A percentile compares a stretch with the other conserved stretches of the same genome.
These are phyloP conservation scores for Hermaeophaga mercurialis DNA, from an alignment of 2,888 invertebrate species.

Conservation along the genomic window DNA sequence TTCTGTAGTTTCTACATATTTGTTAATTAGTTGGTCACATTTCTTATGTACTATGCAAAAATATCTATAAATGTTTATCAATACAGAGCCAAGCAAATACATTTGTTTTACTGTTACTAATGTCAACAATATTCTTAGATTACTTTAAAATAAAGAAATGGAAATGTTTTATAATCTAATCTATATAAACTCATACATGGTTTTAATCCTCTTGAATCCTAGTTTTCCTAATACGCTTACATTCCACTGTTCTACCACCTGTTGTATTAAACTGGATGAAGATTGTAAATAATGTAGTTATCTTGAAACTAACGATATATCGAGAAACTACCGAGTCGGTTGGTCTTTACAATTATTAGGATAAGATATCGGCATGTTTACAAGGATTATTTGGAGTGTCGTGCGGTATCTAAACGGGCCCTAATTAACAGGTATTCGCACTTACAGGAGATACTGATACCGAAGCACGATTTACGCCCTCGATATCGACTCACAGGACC, in stretches of 20 bases:
- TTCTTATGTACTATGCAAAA: too few relatives aligned
- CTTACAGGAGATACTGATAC: slow-evolving; percentile 33
- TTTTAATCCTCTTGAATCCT: too few relatives aligned
- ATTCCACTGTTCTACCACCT: slow-evolving; percentile 12
- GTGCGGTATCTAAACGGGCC: slow-evolving; percentile 42
- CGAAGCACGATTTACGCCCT: neutral
- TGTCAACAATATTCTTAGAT: too few relatives aligned
- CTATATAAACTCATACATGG: too few relatives aligned
- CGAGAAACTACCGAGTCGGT: slow-evolving; percentile 41
- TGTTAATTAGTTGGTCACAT: too few relatives aligned
- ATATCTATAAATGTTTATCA: too few relatives aligned
- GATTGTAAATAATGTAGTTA: slow-evolving; percentile 24
- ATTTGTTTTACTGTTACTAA: too few relatives aligned
- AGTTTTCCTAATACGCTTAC: slow-evolving; percentile 3
- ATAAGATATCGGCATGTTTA: slow-evolving; percentile 48
- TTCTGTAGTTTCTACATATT: too few relatives aligned
- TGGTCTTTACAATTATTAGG: slow-evolving; percentile 44
- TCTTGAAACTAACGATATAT: slow-evolving; percentile 19
- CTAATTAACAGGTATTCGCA: slow-evolving; percentile 50
- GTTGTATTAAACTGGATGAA: slow-evolving; percentile 8
- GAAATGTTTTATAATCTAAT: too few relatives aligned
- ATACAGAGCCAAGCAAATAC: too few relatives aligned
- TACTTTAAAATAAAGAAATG: too few relatives aligned
- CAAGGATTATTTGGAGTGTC: slow-evolving; percentile 43
- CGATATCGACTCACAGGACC: neutral